Evolutionary conservation across 2,888 invertebrate genomes (phyloP).

Genomic region (Eupithecia tripunctaria): DNA sequence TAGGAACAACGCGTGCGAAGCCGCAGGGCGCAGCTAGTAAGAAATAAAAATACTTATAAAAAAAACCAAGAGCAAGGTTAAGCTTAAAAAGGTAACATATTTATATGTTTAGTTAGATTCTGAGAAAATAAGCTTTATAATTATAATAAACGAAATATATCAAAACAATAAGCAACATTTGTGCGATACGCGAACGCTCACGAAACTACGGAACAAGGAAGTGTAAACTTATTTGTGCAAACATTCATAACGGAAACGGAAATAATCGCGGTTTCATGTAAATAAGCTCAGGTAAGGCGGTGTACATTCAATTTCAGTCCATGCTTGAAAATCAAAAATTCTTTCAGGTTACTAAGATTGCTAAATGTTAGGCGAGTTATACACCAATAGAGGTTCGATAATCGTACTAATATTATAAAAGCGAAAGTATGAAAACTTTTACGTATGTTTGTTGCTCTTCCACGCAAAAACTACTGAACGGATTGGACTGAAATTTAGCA

Average conservation of each 20-base stretch:
- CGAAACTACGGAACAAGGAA: not conserved
- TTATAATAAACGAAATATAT: not conserved
- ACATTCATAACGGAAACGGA: conserved; percentile 21
- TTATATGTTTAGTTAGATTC: not conserved
- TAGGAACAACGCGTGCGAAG: no score
- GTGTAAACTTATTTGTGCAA: conserved; percentile 27
- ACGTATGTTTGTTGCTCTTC: no score
- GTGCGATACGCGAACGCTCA: not conserved
- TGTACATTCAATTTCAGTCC: conserved; percentile 2
- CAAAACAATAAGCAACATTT: conserved; percentile 5
- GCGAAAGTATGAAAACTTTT: no score
- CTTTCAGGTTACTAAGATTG: not conserved
- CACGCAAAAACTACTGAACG: no score
- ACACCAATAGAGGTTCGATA: not conserved
- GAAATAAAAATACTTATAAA: no score
- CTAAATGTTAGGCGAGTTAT: not conserved
- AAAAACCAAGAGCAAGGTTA: no score
- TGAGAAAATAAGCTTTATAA: not conserved
- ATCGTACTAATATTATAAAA: no score
- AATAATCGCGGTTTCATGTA: conserved; percentile 5
- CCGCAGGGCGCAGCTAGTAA: no score
- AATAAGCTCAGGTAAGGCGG: conserved; percentile 6
- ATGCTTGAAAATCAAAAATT: not conserved
- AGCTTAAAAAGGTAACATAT: no score
- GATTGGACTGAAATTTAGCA: no score